Evolutionary conservation across 2,888 invertebrate genomes (phyloP), one percentile per base, ranked within the genome.

Genomic region (Orthonevra nobilis): DNA sequence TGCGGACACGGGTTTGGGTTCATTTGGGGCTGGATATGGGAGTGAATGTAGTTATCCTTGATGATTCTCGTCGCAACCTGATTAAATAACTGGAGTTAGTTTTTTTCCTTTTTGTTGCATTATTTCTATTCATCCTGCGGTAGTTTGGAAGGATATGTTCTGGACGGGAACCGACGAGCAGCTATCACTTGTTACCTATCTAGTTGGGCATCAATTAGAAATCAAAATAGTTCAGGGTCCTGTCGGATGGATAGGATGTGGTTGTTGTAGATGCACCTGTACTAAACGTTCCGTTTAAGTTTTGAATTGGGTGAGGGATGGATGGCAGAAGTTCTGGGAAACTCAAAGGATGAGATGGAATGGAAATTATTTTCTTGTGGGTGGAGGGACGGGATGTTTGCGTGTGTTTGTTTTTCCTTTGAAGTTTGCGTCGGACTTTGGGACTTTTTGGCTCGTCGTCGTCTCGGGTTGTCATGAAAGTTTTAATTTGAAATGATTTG

Each of bases 41-140:
- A 30, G 23, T 38, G 72, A 19, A 54, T 66, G 60, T 68, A 79
- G 79, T 79, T 79, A 79, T 73, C 79, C 79, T 73, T 79, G 79
- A 79, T 79, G 79, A 72, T 79, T 79, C 79, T 79, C 79, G 61
- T 79, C 73, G 79, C 79, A 79, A 73, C 73, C 79, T 79, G 79
- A 79, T 79, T 79, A 79, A 73, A 73, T 73, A 66, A 73, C 66
- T 68, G 5, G 36, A 54, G 48, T 50, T 42, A 17, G 36, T 20
- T 34, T 42, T 32, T 5, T 15, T 34, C 6, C 7, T 23, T 50
- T 20, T 30, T 6, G 12, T n/a, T 28, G 17, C 23, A 52, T n/a
- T n/a, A n/a, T n/a, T n/a, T n/a, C n/a, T n/a, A n/a, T 54, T 19
- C 52, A 58, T 54, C 32, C 58, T 79, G 77, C 60, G 66, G 72